Conservation (phyloP, 2,888 invertebrate species). For the Philonicus albiceps region DNA sequence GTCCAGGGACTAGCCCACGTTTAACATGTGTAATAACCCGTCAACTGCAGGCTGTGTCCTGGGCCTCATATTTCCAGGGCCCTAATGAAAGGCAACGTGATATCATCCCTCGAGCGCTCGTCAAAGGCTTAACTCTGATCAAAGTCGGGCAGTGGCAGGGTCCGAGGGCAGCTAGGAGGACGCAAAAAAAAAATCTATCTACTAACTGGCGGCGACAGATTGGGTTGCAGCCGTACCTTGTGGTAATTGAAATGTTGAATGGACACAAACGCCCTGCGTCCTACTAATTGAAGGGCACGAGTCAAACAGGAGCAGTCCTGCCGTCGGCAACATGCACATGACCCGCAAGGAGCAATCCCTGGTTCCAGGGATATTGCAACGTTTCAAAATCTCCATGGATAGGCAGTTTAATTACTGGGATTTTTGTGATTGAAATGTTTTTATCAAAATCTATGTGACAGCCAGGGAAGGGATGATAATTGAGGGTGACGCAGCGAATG, state of each 20-base stretch:
- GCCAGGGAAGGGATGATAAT: not conserved
- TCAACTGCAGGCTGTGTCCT: not conserved
- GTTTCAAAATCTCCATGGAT: not conserved
- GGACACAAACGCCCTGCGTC: slow-evolving; percentile 24
- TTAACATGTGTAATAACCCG: not conserved
- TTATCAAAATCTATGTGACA: not conserved
- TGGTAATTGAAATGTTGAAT: slow-evolving; percentile 30
- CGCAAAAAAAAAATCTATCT: not conserved
- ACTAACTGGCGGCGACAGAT: slow-evolving; percentile 29
- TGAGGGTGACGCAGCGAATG: not conserved
- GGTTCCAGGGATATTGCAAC: not conserved
- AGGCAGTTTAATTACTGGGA: slow-evolving; percentile 22
- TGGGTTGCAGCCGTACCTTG: slow-evolving; percentile 25
- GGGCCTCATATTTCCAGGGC: not conserved
- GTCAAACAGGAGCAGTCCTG: slow-evolving; percentile 23
- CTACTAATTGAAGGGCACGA: slow-evolving; percentile 36
- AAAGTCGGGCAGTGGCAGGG: not conserved
- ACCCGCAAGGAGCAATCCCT: not conserved
- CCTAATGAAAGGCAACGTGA: slow-evolving; percentile 2
- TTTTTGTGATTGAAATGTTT: not conserved
- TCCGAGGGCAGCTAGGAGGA: not conserved
- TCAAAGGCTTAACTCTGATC: slow-evolving; percentile 9
- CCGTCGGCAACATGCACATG: too few species aligned
- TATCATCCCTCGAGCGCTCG: slow-evolving; percentile 1
- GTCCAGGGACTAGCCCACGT: not conserved